phyloP scores from a whole-genome alignment of 2,888 invertebrate species.

The Philereme vetulata region DNA sequence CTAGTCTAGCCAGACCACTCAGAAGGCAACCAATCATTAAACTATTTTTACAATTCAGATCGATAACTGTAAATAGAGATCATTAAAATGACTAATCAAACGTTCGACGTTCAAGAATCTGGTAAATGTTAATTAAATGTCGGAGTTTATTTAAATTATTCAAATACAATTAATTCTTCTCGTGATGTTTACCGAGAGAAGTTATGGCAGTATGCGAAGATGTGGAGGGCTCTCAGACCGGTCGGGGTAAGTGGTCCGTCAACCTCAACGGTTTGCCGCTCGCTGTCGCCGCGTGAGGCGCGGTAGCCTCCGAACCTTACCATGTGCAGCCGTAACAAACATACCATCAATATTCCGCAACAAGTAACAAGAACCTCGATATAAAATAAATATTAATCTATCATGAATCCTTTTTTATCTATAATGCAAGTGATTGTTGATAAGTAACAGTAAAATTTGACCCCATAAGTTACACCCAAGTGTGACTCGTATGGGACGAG shows the following conservation, averaged over 20 bases:
- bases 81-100: constrained; percentile 78
- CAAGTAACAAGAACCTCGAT: background rate
- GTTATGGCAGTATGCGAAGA: constrained; percentile 56
- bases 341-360: background rate
- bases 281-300: constrained; percentile 20
- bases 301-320: constrained; percentile 8
- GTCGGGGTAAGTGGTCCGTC: constrained; percentile 64
- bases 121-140: constrained; percentile 76
- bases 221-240: constrained; percentile 64
- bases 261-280: constrained; percentile 45
- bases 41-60: constrained; percentile 73
- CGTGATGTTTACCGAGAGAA: constrained; percentile 60
- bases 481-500: no score
- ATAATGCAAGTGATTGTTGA: background rate
- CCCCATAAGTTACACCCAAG: no score
- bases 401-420: background rate
- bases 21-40: constrained; percentile 53
- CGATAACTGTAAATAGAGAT: constrained; percentile 73
- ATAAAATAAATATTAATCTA: background rate
- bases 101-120: constrained; percentile 73
- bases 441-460: no score
- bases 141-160: constrained; percentile 65
- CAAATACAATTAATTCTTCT: constrained; percentile 54
- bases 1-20: constrained; percentile 33
- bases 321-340: constrained; percentile 1